Conservation (phyloP, 2,888 invertebrate genomes). For the Plemyria rubiginata region DNA sequence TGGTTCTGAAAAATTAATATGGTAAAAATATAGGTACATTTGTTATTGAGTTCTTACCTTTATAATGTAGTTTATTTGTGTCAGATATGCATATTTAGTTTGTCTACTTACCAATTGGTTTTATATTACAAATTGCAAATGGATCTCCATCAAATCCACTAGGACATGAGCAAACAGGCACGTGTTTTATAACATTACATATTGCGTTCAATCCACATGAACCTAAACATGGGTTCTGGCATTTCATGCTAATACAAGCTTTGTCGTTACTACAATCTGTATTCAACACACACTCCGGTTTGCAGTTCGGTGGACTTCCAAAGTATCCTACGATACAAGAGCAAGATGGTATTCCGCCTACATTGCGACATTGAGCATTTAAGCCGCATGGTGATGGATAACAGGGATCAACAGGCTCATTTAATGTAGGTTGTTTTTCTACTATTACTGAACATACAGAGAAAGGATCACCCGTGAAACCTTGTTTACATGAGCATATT, state of each 20-base stretch:
- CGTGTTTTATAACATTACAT: slow-evolving; percentile 91
- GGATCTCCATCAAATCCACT: slow-evolving; percentile 89
- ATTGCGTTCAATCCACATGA: slow-evolving; percentile 90
- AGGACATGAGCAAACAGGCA: slow-evolving; percentile 89
- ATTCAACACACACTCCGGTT: slow-evolving; percentile 90
- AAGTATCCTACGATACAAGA: slow-evolving; percentile 87
- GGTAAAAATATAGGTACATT: no score
- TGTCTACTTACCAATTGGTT: slow-evolving; percentile 69
- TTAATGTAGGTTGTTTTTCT: slow-evolving; percentile 57
- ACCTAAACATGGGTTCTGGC: slow-evolving; percentile 91
- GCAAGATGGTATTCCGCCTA: slow-evolving; percentile 86
- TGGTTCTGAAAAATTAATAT: slow-evolving; percentile 56
- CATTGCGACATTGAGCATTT: slow-evolving; percentile 86
- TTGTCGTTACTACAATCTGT: slow-evolving; percentile 89
- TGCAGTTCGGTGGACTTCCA: slow-evolving; percentile 90
- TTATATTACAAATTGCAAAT: slow-evolving; percentile 87
- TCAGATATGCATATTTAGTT: no score
- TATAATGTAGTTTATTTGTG: no score
- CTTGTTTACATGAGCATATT: slow-evolving; percentile 87
- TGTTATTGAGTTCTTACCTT: no score
- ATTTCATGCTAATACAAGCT: slow-evolving; percentile 91
- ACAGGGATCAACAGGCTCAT: slow-evolving; percentile 85
- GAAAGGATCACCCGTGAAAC: slow-evolving; percentile 87
- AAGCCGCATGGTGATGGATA: slow-evolving; percentile 91
- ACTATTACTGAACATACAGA: slow-evolving; percentile 72